Evolutionary conservation across 2,888 invertebrate species (phyloP), one percentile per base, ranked within the genome.

Genomic region (Amiota mariae): DNA sequence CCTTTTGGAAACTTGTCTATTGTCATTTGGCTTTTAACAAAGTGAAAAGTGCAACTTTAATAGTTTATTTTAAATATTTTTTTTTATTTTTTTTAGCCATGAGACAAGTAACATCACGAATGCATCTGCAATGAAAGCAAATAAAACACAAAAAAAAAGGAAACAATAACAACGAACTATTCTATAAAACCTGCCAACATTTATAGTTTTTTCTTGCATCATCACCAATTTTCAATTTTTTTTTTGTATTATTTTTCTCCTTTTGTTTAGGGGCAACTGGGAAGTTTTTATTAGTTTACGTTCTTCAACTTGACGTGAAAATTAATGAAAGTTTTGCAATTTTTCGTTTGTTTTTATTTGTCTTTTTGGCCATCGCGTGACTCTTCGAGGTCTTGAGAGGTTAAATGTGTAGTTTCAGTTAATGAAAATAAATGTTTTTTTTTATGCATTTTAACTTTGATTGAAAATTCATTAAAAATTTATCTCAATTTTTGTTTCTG

Each of bases 321-420:
- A 84, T 83, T 83, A 85, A 83, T 83, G 85, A 84, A 81, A 66
- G 66, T 66, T 66, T 46, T 66, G 15, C 15, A 15, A 18, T 49
- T 47, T 66, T 66, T 15, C 20, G 59, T 20, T 20, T 18, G 59
- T 12, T 1, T 59, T 59, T 20, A 18, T 12, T 51, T n/a, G 54
- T 36, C 24, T 24, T 24, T 24, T 24, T 24, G 3, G n/a, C 24
- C 24, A 24, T 24, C 36, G 36, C 36, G 36, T 36, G 36, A 36
- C 36, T 36, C 36, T 2, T 36, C 36, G 36, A 36, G 36, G 2
- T 36, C 36, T 36, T 36, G 36, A 36, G 36, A 36, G 36, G 11
- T 59, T 12, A 59, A 59, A 59, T 10, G 15, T 18, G 59, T 59
- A 36, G 36, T 18, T 59, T 59, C 9, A 20, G 24, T 18, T 20